Conservation (phyloP, 2,797 vertebrate species). For the Aulostomus chinensis region DNA sequence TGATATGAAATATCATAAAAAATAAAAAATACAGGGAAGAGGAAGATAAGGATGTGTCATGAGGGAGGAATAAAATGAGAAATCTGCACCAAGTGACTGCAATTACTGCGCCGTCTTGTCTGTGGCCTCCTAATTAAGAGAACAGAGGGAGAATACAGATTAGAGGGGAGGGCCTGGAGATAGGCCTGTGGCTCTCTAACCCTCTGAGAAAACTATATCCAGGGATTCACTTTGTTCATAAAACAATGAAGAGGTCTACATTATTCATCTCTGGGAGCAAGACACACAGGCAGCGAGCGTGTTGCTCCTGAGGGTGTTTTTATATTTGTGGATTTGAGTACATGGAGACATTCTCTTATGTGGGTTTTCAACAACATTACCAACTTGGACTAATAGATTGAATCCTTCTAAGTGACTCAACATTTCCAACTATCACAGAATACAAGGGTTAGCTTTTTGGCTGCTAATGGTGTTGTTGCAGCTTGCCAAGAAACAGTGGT, state of each 20-base stretch:
- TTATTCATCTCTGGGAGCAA: constrained; percentile 53
- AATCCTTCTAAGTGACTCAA: constrained; percentile 8
- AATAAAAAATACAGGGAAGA: constrained; percentile 11
- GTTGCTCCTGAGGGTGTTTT: constrained; percentile 2
- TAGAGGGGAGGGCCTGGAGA: constrained; percentile 53
- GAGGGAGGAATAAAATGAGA: constrained; percentile 41
- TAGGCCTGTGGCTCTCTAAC: constrained; percentile 56
- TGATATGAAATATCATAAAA: too few species aligned
- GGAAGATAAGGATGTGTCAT: constrained; percentile 40
- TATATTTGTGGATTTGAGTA: constrained; percentile 7
- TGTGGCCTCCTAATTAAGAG: constrained; percentile 63
- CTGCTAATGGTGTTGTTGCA: too few species aligned
- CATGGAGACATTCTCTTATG: background rate
- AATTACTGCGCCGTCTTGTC: constrained; percentile 55
- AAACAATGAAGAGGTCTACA: constrained; percentile 58
- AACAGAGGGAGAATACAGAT: constrained; percentile 65
- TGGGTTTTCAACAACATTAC: constrained; percentile 11
- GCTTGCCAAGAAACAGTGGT: too few species aligned
- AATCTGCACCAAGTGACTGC: constrained; percentile 49
- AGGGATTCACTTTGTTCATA: constrained; percentile 57
- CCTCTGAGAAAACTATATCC: constrained; percentile 48
- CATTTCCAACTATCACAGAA: too few species aligned
- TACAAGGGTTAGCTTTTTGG: too few species aligned
- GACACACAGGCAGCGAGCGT: constrained; percentile 1
- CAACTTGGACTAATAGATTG: constrained; percentile 18